These are phyloP conservation scores for Aphidius gifuensis DNA, from an alignment of 1,140 invertebrate genomes.

Conservation along the genomic window DNA sequence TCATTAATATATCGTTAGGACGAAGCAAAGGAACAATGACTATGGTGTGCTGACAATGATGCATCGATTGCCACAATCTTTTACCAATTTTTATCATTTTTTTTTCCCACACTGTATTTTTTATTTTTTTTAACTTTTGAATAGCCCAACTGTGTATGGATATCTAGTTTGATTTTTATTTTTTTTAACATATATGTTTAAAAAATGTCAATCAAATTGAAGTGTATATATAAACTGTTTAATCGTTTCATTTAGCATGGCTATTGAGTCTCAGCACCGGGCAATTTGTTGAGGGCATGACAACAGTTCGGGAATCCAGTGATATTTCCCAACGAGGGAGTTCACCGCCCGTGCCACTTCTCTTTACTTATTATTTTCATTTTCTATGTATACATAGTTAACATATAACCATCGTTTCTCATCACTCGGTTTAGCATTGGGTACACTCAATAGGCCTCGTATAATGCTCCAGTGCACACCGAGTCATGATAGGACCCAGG, in stretches of 20 bases:
- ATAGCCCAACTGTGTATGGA: too few species aligned
- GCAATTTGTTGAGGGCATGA: constrained; percentile 15
- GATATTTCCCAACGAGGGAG: constrained; percentile 8
- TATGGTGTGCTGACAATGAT: constrained; percentile 24
- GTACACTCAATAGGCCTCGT: constrained; percentile 26
- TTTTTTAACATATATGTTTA: neutral
- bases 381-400: too few species aligned
- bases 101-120: neutral
- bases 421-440: constrained; percentile 17
- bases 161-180: neutral
- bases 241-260: constrained; percentile 14
- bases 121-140: neutral
- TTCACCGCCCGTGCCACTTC: constrained; percentile 24
- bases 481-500: constrained; percentile 11
- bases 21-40: constrained; percentile 17
- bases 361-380: neutral
- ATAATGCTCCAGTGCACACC: constrained; percentile 32
- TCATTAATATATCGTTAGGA: constrained; percentile 53
- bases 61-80: constrained; percentile 17
- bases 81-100: neutral
- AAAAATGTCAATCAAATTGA: neutral
- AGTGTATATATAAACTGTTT: neutral
- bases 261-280: constrained; percentile 6
- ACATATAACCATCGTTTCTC: too few species aligned
- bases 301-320: too few species aligned